Base-by-base conservation (phyloP, 2,797 vertebrate species). In the Tinamus major region DNA sequence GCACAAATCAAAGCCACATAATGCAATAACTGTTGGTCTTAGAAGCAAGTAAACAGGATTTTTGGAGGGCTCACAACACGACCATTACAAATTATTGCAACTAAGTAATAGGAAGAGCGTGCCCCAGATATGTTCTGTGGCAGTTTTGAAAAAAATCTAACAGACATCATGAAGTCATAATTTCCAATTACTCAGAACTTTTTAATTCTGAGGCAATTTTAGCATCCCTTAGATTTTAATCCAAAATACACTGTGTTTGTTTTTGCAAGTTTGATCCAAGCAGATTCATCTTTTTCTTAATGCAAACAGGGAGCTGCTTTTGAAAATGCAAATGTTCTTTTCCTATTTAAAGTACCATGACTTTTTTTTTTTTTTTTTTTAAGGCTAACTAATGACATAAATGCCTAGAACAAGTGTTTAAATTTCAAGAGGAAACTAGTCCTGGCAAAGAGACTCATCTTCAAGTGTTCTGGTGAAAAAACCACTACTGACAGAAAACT, bases 1-100 rank as follows among this genome's bases (percentile, higher is more conserved):
- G 67, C 64, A 89, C 71, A 63, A 75, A 81, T 26, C 58, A 29
- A 39, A 94, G 48, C 77, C 65, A 70, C 11, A 48, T 82, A 89
- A 85, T 2, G 4, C 31, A 88, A 2, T 88, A 68, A 71, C 78
- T 35, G 35, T 39, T 65, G 69, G 65, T 58, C 68, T 86, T 44
- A n/a, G 53, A 89, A 72, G 51, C 92, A 75, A 94, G 68, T 89
- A 89, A 91, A 95, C 68, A 89, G 76, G 76, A 92, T 85, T 79
- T 88, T 69, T 94, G 74, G 70, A 84, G 59, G n/a, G 67, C 67
- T 90, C 70, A 88, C 46, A 79, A 63, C 20, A 72, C 0, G 13
- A 79, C 59, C 83, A 79, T 33, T 72, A 87, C 62, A 76, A 86
- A 91, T 76, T 26, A 81, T 29, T 74, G 55, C 49, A 69, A 62